These are phyloP conservation scores for roundworm (Caenorhabditis elegans) DNA, from an alignment of 1,140 invertebrate genomes.

Conservation along the genomic window WBcel235 BX284605.5:9926501-9927000, in stretches of 20 bases:
- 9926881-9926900: too few species aligned
- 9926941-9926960: not conserved
- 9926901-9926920: too few species aligned
- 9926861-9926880: too few species aligned
- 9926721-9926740: not conserved
- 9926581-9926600: not conserved
- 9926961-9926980: not conserved
- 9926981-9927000: not conserved
- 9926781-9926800: too few species aligned
- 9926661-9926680: not conserved
- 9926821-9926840: not conserved
- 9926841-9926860: too few species aligned
- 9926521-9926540: not conserved
- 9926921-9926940: too few species aligned
- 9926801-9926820: not conserved
- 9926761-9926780: not conserved
- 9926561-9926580: conserved; percentile 28
- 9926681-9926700: not conserved
- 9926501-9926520: too few species aligned
- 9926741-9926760: not conserved
- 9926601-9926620: not conserved
- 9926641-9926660: not conserved
- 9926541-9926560: conserved; percentile 28
- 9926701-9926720: conserved; percentile 1
- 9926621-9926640: not conserved